Evolutionary conservation across 1,140 invertebrate species (phyloP), one percentile per base, ranked within the genome.

Genomic region (Drosophila jambulina): DNA sequence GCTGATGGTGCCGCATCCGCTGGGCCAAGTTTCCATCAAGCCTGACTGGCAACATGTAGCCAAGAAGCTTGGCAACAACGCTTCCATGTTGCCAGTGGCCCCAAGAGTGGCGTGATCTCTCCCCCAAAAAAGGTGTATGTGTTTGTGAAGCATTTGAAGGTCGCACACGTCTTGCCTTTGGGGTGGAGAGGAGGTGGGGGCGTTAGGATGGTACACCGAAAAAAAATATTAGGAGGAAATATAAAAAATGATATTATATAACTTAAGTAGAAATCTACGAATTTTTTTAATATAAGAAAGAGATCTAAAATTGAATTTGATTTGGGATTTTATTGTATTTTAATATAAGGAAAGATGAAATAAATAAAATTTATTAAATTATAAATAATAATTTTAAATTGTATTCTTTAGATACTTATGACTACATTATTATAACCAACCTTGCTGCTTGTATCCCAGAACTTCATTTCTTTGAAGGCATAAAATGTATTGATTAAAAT

Each of bases 101-200:
- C 53, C 67, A 56, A 72, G 21, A 58, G 75, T 79, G 75, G 76
- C 75, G 75, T 78, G 76, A 74, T 77, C 62, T 78, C 64, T 64
- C 46, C 51, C 54, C 62, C 63, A 54, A 64, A 40, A 45, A 63
- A 43, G 46, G 56, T 57, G 23, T n/a, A 19, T 57, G 25, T 69
- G 49, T 72, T 29, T 53, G 59, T 84, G 75, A 61, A 65, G 77
- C 81, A 68, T 88, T 90, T 88, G 84, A 88, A 88, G 84, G 84
- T 88, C 84, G 78, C 57, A 57, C 72, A 75, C 64, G 61, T 80
- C 68, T 69, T 78, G 58, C 21, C 63, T 38, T 53, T 45, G 49
- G 40, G 40, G 25, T 23, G 58, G 5, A 32, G 61, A 25, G 59
- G 25, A 17, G 64, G 43, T 23, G 61, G 48, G 53, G 32, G 58